Evolutionary conservation across 2,888 invertebrate genomes (phyloP), one percentile per base, ranked within the genome.

Genomic region (Epistrophella euchroma): DNA sequence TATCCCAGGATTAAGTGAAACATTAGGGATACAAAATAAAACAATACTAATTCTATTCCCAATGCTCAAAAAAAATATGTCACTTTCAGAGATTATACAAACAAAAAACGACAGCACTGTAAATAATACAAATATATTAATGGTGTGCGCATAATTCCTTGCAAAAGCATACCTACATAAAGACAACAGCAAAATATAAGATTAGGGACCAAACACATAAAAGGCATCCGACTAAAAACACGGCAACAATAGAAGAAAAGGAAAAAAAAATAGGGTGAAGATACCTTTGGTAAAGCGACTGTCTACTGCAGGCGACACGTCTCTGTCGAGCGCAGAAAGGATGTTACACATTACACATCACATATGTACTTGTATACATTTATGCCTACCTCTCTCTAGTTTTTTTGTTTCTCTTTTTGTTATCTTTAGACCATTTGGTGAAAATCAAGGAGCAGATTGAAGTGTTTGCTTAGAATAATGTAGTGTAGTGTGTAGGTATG

Each of bases 391-490:
- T 32, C 32, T 32, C 28, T 28, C 4, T 4, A 25, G 4, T 25
- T 2, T 40, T 40, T 71, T 40, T 56, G 4, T 50, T 37, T 58
- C 43, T 45, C 6, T 60, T 15, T 72, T 43, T 47, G 47, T 52
- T 56, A 13, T 32, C 19, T 35, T 60, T 56, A 66, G 66, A 35
- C 72, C 56, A 80, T 81, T 85, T 77, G 81, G 76, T 81, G 73
- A 70, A 77, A 81, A 86, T 81, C 71, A 80, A 80, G 60, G 32
- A 76, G 76, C 84, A 80, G 70, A 70, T 62, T 81, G 85, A 74
- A 81, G 83, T 84, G 70, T 70, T 83, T 83, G 47, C 73, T 22
- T 64, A 56, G 17, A 32, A 81, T 17, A 68, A 66, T 68, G 28
- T 37, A 19, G 15, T 10, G 40, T 55, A 13, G 15, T 25, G 4